phyloP scores from a whole-genome alignment of 2,888 invertebrate genomes.

The Galerucella pusilla region DNA sequence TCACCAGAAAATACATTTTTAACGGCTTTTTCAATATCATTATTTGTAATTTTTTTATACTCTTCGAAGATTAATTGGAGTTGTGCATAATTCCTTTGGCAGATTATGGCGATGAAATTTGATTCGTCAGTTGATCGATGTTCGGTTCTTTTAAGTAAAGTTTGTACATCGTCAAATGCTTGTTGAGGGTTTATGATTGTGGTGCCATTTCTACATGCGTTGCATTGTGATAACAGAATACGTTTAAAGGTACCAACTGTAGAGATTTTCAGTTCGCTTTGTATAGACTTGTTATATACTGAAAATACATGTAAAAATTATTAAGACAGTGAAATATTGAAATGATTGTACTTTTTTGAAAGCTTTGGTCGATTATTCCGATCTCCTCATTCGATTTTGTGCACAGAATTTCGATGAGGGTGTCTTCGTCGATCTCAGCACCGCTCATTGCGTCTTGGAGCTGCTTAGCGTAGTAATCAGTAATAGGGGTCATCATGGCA shows the following conservation, averaged over 20 bases:
- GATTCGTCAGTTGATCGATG: conserved; percentile 83
- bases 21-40: conserved; percentile 82
- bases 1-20: conserved; percentile 89
- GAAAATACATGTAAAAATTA: conserved; percentile 36
- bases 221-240: conserved; percentile 85
- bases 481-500: conserved; percentile 86
- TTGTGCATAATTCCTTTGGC: conserved; percentile 80
- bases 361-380: conserved; percentile 80
- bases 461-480: conserved; percentile 86
- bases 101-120: conserved; percentile 84
- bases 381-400: conserved; percentile 89
- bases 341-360: conserved; percentile 76
- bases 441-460: conserved; percentile 87
- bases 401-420: conserved; percentile 89
- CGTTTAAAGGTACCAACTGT: conserved; percentile 93
- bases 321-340: background rate
- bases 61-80: conserved; percentile 65
- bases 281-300: conserved; percentile 51
- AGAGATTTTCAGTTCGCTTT: conserved; percentile 80
- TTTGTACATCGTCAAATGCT: conserved; percentile 86
- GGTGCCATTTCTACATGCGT: conserved; percentile 85
- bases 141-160: conserved; percentile 79
- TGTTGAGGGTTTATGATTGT: conserved; percentile 75
- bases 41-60: conserved; percentile 63
- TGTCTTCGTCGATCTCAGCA: conserved; percentile 85